These are phyloP conservation scores for Phoeniculus purpureus DNA, from an alignment of 2,797 vertebrate genomes.

Conservation along the genomic window DNA sequence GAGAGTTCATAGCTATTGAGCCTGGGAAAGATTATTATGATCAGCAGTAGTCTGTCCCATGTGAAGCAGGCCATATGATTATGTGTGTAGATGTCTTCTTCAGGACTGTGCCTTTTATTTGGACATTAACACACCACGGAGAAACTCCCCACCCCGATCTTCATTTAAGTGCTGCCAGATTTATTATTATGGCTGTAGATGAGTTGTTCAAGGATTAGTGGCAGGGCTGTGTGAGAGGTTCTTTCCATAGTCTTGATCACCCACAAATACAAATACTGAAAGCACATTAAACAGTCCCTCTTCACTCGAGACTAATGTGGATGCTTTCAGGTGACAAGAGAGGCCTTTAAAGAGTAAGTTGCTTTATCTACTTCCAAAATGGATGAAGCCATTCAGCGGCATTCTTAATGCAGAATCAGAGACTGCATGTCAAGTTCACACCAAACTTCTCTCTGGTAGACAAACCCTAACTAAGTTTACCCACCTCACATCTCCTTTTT, in stretches of 20 bases:
- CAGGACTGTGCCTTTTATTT: not conserved
- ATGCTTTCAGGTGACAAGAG: not conserved
- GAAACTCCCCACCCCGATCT: not conserved
- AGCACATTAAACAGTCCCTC: not conserved
- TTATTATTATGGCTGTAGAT: not conserved
- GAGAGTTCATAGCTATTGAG: conserved; percentile 19
- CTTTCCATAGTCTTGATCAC: not conserved
- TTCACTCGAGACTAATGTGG: not conserved
- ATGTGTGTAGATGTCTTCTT: not conserved
- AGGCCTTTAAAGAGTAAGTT: not conserved
- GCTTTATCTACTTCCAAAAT: not conserved
- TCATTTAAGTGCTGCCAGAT: not conserved
- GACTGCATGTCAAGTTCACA: not conserved
- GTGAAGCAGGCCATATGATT: not conserved
- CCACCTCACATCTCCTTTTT: not conserved
- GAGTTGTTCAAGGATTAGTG: not conserved
- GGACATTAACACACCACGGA: not conserved
- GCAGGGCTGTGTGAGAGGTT: not conserved
- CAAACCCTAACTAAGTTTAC: not conserved
- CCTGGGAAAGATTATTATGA: not conserved
- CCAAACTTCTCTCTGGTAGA: not conserved
- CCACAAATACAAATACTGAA: not conserved
- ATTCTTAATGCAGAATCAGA: not conserved
- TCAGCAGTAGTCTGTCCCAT: not conserved
- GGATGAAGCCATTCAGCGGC: not conserved